Percentiles rank a stretch among this genome's conserved stretches.
Evolutionary conservation across 2,888 invertebrate genomes (phyloP).

Genomic region (Melinaea marsaeus): DNA sequence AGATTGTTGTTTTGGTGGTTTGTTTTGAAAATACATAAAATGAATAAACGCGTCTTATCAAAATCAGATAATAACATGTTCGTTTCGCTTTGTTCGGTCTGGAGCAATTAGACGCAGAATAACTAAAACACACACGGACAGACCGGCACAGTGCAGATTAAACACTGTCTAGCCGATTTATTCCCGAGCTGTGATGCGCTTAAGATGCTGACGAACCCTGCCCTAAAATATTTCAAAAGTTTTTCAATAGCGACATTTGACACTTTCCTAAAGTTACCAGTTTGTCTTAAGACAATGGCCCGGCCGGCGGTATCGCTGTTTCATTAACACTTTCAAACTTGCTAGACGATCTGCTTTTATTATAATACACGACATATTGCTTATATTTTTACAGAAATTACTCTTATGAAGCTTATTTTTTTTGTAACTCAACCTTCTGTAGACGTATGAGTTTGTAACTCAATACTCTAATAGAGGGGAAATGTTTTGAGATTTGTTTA

Average conservation of each 20-base stretch:
- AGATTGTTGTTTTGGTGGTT: too few relatives aligned
- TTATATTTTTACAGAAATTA: conserved; percentile 2
- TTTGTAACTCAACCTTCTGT: not conserved
- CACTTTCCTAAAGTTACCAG: conserved; percentile 28
- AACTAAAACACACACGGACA: conserved; percentile 30
- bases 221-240: conserved; percentile 44
- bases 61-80: conserved; percentile 26
- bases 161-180: conserved; percentile 50
- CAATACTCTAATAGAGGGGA: not conserved
- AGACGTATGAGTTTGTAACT: not conserved
- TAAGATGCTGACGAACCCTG: conserved; percentile 60
- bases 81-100: conserved; percentile 30
- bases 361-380: conserved; percentile 1
- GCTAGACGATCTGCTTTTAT: conserved; percentile 32
- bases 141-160: conserved; percentile 40
- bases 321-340: conserved; percentile 36
- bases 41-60: not conserved
- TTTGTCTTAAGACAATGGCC: conserved; percentile 29
- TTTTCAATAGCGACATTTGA: conserved; percentile 61
- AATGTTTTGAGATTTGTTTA: too few relatives aligned
- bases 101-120: conserved; percentile 27
- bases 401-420: not conserved
- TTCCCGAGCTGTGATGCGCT: conserved; percentile 47
- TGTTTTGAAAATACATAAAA: not conserved
- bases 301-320: conserved; percentile 22